Evolutionary conservation across 2,113 vertebrate species (phyloP), one percentile per base, ranked within the genome.

Genomic region (Panthera leo): DNA sequence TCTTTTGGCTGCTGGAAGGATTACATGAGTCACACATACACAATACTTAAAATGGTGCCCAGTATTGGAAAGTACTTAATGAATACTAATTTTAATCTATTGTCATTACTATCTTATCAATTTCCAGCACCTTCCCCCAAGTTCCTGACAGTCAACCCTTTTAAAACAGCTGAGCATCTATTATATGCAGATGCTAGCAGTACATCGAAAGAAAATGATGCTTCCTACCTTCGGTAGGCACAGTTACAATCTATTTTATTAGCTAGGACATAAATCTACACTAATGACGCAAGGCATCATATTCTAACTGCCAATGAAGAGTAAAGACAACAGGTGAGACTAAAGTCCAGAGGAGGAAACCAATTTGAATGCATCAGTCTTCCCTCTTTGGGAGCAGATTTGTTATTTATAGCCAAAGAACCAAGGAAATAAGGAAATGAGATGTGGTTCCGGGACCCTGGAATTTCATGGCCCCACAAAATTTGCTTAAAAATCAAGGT

Each of bases 101-200:
- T 53, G 3, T 88, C 65, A 55, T 39, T 61, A 25, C 68, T 75
- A 92, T 65, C 42, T 85, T 89, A 93, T 31, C 55, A 67, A 86
- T 89, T 89, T 96, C 76, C 19, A 96, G 21, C 79, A 83, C 13
- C 61, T 80, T 0, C 5, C 55, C 29, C 15, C 21, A 84, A 58
- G 39, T 68, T 96, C 48, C 42, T 96, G 89, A 71, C 27, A 55
- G 63, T 92, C 65, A 96, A 89, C 80, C n/a, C 82, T 88, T 91
- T 80, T 95, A 78, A 93, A 75, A 96, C 39, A 95, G 11, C 15
- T 70, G 39, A 75, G 10, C 48, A 75, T 58, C 76, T 84, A 55
- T 58, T 36, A 45, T 34, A 13, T 88, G 7, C 79, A 88, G 65
- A 78, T 92, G 89, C 42, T 68, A 85, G 15, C 21, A 75, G 71